These are phyloP conservation scores for Puma concolor DNA, from an alignment of 2,113 vertebrate species.

Conservation along the genomic window DNA sequence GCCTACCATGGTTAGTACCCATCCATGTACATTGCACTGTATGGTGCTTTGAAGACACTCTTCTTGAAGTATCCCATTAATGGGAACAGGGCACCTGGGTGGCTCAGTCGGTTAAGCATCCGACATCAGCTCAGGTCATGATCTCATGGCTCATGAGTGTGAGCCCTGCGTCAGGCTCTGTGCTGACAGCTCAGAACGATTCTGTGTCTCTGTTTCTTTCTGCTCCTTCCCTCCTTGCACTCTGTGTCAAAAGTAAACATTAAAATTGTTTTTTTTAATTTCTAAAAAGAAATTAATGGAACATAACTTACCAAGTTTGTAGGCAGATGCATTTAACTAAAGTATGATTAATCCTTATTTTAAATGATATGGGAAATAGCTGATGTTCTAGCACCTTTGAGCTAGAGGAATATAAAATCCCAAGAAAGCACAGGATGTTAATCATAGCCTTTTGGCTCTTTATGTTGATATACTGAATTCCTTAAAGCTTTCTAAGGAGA, in stretches of 20 bases:
- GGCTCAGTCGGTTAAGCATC: too few species aligned
- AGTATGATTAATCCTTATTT: slow-evolving; percentile 38
- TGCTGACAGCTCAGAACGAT: too few species aligned
- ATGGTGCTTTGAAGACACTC: background rate
- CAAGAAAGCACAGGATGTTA: background rate
- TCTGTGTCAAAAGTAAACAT: background rate
- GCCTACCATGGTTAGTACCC: background rate
- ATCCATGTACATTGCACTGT: background rate
- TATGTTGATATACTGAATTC: background rate
- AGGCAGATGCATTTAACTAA: background rate
- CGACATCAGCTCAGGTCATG: too few species aligned
- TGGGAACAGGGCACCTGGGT: too few species aligned
- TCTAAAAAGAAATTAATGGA: background rate
- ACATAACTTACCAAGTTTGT: background rate
- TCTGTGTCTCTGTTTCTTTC: too few species aligned
- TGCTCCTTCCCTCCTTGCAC: too few species aligned
- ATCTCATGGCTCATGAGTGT: too few species aligned
- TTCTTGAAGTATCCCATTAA: background rate
- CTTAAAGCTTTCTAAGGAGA: background rate
- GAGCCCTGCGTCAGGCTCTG: too few species aligned
- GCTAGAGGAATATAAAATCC: background rate
- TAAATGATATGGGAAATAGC: slow-evolving; percentile 10
- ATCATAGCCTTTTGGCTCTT: slow-evolving; percentile 5
- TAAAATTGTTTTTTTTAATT: too few species aligned
- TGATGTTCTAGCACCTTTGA: background rate